Evolutionary conservation across 2,797 vertebrate genomes (phyloP), one percentile per base, ranked within the genome.

Genomic region (Psittacula derbiana): DNA sequence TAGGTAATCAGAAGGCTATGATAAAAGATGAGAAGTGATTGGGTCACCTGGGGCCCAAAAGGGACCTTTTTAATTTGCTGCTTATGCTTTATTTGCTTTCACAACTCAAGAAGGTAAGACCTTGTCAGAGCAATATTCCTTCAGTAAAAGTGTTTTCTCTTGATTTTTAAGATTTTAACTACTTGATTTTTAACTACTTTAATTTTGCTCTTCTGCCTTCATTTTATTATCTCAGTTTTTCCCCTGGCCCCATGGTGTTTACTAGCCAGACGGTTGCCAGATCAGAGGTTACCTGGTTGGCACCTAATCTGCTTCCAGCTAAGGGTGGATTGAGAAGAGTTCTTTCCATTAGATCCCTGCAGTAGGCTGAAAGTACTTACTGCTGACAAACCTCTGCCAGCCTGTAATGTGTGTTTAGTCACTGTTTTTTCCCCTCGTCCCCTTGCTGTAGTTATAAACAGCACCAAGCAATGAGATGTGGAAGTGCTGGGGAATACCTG

Each of bases 1-100:
- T 99, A 97, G 98, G 98, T 96, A 62, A 71, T 62, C 25, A 60
- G 69, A 76, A 86, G 24, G 49, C 27, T 64, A 1, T 19, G 12
- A 24, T 53, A 24, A 85, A 76, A 80, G 41, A 44, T 52, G 27
- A 40, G 44, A 40, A 71, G 9, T 25, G 27, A 13, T 71, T 46
- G 12, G 73, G 92, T 87, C 38, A 23, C 66, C n/a, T 80, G 69
- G 78, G 38, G 17, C 6, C 18, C 36, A 60, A 57, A 33, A 53
- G 23, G 69, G 15, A 9, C 24, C 6, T 76, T 36, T 47, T 53
- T 28, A 19, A 38, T 72, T 79, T 80, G 23, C 18, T 93, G 7
- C 10, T 79, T 75, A 25, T 17, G 10, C 36, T 55, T 84, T 70
- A 50, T 44, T 80, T 94, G 23, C 25, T 82, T 89, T 83, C 36